Percentiles rank a stretch among this genome's conserved stretches.
These are phyloP conservation scores for Myotis pilosus DNA, from an alignment of 2,797 vertebrate species.

Conservation along the genomic window DNA sequence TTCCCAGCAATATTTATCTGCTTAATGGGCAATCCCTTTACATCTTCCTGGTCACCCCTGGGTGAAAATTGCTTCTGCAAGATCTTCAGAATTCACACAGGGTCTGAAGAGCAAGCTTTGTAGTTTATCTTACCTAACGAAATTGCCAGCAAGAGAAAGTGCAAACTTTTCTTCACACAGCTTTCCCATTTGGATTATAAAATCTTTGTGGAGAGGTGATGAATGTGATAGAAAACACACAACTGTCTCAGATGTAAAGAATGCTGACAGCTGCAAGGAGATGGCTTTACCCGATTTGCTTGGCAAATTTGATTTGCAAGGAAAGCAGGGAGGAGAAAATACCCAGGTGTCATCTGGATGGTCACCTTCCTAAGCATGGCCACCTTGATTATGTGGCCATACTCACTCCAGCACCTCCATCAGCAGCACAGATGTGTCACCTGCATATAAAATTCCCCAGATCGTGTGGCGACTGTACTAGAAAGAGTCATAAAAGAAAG, in stretches of 20 bases:
- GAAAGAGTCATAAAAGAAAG: not conserved
- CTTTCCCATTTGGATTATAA: constrained; percentile 12
- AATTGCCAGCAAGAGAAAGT: not conserved
- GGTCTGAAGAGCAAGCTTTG: not conserved
- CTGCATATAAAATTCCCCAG: not conserved
- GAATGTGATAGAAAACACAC: not conserved
- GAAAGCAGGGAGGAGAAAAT: not conserved
- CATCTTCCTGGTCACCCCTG: not conserved
- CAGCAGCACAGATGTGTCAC: not conserved
- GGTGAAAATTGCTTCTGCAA: not conserved
- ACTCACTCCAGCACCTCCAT: not conserved
- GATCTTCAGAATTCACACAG: not conserved
- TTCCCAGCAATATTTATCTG: not conserved
- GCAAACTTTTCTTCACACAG: not conserved
- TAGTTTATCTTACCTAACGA: not conserved
- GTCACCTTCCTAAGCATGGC: not conserved
- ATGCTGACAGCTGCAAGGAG: not conserved
- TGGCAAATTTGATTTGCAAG: constrained; percentile 23
- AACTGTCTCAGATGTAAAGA: constrained; percentile 3
- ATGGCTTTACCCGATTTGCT: not conserved
- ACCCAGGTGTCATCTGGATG: not conserved
- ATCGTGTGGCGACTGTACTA: no score
- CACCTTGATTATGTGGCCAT: not conserved
- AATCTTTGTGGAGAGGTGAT: not conserved
- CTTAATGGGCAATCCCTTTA: constrained; percentile 13